phyloP scores from a whole-genome alignment of 1,140 invertebrate species.

The Camponotus pennsylvanicus region DNA sequence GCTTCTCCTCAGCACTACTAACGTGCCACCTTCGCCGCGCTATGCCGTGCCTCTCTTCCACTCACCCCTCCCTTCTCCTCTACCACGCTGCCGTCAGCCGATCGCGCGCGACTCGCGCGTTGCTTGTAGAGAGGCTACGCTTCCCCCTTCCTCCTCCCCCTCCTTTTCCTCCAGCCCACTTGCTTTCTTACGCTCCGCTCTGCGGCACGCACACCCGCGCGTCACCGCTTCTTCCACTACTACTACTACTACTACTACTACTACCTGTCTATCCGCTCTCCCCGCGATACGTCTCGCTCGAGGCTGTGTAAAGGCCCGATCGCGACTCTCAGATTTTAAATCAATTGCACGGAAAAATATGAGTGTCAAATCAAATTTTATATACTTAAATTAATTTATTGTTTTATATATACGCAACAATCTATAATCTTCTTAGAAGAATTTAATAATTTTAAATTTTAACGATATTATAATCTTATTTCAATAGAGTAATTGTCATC shows the following conservation, averaged over 20 bases:
- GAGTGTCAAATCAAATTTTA: too few relatives aligned
- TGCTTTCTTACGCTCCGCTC: constrained; percentile 33
- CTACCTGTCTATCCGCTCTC: constrained; percentile 7
- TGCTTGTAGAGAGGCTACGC: constrained; percentile 26
- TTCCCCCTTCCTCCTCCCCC: background rate
- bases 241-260: background rate
- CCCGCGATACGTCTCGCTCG: constrained; percentile 2
- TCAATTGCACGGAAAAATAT: too few relatives aligned
- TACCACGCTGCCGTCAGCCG: background rate
- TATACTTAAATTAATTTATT: too few relatives aligned
- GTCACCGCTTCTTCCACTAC: background rate
- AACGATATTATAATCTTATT: too few relatives aligned
- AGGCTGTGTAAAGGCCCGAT: constrained; percentile 13
- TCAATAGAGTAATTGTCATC: too few relatives aligned
- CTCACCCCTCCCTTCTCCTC: constrained; percentile 7
- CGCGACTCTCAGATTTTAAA: constrained; percentile 9
- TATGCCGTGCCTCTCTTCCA: constrained; percentile 57
- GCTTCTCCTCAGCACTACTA: constrained; percentile 54
- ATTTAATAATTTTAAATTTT: too few relatives aligned
- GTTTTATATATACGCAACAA: too few relatives aligned
- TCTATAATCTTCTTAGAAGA: too few relatives aligned
- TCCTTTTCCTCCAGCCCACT: background rate
- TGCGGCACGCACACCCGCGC: constrained; percentile 41
- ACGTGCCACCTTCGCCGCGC: constrained; percentile 64
- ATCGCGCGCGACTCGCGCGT: constrained; percentile 22